Conservation (phyloP, 1,140 invertebrate species). For the Akabosia matsudoensis region DNA sequence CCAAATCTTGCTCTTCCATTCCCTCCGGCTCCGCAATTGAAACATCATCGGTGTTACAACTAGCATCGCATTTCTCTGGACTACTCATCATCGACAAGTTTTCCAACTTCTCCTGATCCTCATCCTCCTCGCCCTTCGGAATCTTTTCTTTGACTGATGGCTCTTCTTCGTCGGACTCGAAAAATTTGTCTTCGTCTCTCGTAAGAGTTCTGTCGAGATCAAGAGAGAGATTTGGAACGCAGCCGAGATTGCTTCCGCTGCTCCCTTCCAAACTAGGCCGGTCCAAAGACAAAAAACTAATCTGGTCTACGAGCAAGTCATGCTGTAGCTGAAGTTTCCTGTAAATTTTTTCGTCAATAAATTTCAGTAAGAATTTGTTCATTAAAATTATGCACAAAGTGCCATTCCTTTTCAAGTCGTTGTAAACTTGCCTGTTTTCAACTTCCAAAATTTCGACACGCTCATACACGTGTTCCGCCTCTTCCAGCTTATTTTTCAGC, state of each 20-base stretch:
- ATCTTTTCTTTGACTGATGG: constrained; percentile 18
- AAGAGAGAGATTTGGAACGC: background rate
- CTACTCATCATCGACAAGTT: background rate
- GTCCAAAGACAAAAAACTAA: constrained; percentile 40
- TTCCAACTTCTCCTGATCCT: background rate
- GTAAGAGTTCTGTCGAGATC: constrained; percentile 3
- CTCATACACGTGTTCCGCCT: constrained; percentile 43
- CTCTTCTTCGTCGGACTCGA: constrained; percentile 20
- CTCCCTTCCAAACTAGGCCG: constrained; percentile 28
- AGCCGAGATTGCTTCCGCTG: background rate
- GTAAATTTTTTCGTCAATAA: background rate
- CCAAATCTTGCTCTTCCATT: background rate
- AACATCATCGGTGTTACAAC: background rate
- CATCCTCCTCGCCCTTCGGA: background rate
- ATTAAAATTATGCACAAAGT: too few species aligned
- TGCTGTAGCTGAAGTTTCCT: constrained; percentile 43
- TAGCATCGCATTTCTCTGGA: background rate
- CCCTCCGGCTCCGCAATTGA: too few species aligned
- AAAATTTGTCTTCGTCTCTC: constrained; percentile 9
- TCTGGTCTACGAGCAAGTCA: constrained; percentile 44
- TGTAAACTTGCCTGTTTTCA: constrained; percentile 42
- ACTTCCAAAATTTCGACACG: constrained; percentile 39
- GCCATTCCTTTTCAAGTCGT: too few species aligned
- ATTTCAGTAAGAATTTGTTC: background rate
- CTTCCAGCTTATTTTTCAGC: constrained; percentile 44